Evolutionary conservation across 2,797 vertebrate species (phyloP).

Genomic region (Enteromius afrohamiltoni): DNA sequence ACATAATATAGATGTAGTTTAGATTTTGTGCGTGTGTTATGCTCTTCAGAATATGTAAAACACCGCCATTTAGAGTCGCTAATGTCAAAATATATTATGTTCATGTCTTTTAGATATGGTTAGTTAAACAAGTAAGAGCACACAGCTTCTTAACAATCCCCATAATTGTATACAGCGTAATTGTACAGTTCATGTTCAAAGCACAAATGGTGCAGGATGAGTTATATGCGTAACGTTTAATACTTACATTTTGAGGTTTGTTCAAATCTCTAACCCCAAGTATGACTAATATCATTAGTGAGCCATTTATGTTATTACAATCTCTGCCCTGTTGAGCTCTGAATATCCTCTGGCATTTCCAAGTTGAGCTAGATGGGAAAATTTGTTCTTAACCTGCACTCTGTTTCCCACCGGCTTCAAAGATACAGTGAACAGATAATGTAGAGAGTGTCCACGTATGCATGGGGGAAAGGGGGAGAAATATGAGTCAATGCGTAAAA

Average conservation of each 20-base stretch:
- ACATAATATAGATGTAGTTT: background rate
- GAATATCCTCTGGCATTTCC: conserved; percentile 32
- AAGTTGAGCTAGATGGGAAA: conserved; percentile 33
- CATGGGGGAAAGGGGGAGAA: background rate
- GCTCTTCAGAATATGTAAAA: background rate
- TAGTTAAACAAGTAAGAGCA: background rate
- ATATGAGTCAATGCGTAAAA: conserved; percentile 7
- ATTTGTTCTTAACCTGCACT: background rate
- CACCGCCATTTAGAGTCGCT: background rate
- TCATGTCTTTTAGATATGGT: background rate
- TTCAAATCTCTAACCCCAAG: background rate
- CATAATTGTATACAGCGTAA: background rate
- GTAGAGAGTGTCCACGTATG: background rate
- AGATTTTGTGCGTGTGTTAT: background rate
- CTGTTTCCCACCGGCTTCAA: background rate
- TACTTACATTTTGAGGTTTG: background rate
- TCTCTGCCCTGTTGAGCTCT: background rate
- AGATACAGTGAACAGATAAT: conserved; percentile 12
- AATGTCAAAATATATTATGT: background rate
- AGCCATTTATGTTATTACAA: background rate
- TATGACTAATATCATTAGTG: conserved; percentile 1
- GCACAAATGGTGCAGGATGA: background rate
- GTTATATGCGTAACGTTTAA: background rate
- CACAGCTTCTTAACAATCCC: background rate
- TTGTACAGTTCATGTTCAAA: background rate